These are phyloP conservation scores for Tarsius wallacei DNA, from an alignment of 2,797 vertebrate species.

Conservation along the genomic window DNA sequence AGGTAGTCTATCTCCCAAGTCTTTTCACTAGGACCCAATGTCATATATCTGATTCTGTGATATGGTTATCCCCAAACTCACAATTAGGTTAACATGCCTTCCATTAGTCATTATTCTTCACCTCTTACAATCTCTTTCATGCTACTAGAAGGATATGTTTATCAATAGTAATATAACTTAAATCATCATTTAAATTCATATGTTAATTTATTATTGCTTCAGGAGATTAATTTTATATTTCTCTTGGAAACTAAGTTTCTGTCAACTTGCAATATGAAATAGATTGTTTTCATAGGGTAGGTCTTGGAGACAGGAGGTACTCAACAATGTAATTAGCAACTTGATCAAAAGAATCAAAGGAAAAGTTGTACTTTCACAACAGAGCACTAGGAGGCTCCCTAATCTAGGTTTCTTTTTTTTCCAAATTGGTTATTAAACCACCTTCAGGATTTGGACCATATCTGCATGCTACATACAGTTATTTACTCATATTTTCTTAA, in stretches of 20 bases:
- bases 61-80: neutral
- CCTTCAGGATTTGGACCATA: neutral
- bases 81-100: neutral
- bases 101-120: neutral
- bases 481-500: neutral
- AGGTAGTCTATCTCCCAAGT: neutral
- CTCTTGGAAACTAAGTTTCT: constrained; percentile 19
- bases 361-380: neutral
- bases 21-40: neutral
- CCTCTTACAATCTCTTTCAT: neutral
- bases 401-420: constrained; percentile 8
- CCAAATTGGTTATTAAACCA: neutral
- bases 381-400: constrained; percentile 72
- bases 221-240: constrained; percentile 3
- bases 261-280: constrained; percentile 26
- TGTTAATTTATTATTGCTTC: neutral
- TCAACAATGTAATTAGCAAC: neutral
- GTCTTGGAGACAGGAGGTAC: neutral
- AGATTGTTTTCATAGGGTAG: neutral
- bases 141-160: neutral
- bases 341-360: neutral
- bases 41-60: neutral
- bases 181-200: neutral
- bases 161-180: neutral
- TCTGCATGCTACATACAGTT: neutral